Base-by-base conservation (phyloP, 2,888 invertebrate genomes). In the Dryobota labecula region DNA sequence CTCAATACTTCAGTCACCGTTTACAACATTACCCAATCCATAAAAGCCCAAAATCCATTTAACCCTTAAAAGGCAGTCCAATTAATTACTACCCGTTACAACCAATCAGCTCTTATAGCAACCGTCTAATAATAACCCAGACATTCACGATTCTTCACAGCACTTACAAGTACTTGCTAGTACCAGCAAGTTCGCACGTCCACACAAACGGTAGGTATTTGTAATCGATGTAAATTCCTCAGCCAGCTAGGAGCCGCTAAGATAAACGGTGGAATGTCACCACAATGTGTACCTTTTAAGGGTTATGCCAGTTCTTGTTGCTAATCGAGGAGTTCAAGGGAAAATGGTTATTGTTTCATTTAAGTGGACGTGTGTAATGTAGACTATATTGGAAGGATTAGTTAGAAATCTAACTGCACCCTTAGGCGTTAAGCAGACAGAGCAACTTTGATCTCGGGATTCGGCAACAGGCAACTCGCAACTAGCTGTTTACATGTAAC, bases 151-250 rank as follows among this genome's bases (percentile, higher is more conserved):
- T 81, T 77, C 78, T 27, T 54, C 47, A 36, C 70, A 65, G 58
- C 54, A 76, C 64, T 62, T 51, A 1, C 73, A 77, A 83, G 69
- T 62, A 74, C 68, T 62, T 27, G 49, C 6, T 33, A 65, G 80
- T 86, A 73, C 56, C 13, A 30, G n/a, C 36, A 36, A 60, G 81
- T 85, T 83, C 74, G 58, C 82, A 81, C 83, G 82, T 86, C 63
- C 58, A 68, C 81, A 84, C 86, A 82, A 79, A 84, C 81, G 60
- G 72, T 83, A 81, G 75, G 76, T 84, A 83, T 88, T 84, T 67
- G 86, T 86, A 85, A 88, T 85, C 82, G 83, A 88, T 87, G 85
- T 84, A 85, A 87, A 89, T 88, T 88, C 88, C 79, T 75, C 43
- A 61, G 73, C 33, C 70, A 49, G 70, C 72, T 64, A 80, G 74